phyloP scores from a whole-genome alignment of 2,113 vertebrate genomes.

The Carassius auratus region DNA sequence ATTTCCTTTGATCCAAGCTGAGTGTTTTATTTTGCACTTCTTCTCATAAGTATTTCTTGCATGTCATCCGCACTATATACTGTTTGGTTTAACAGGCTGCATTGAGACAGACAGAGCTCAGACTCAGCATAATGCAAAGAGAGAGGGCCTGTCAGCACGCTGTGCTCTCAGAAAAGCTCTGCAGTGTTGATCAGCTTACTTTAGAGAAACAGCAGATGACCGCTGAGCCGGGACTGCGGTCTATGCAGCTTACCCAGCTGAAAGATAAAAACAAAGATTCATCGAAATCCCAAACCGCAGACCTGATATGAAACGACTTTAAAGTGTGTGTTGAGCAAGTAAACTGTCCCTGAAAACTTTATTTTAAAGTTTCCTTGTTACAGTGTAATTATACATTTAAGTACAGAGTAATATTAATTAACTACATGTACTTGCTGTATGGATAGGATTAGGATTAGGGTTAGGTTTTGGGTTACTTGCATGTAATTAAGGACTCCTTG shows the following conservation, averaged over 20 bases:
- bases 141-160: conserved; percentile 74
- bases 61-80: background rate
- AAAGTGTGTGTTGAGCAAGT: background rate
- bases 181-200: conserved; percentile 67
- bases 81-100: conserved; percentile 66
- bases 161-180: conserved; percentile 68
- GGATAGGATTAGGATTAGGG: no score
- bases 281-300: background rate
- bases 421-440: no score
- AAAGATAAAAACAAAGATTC: conserved; percentile 72
- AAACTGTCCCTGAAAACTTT: background rate
- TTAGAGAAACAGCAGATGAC: conserved; percentile 77
- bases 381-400: no score
- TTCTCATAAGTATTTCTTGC: background rate
- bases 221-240: conserved; percentile 70
- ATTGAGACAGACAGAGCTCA: conserved; percentile 70
- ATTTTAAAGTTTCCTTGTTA: no score
- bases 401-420: no score
- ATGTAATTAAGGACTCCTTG: no score
- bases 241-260: conserved; percentile 68
- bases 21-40: background rate
- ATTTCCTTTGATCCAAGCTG: conserved; percentile 3
- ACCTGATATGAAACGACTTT: background rate
- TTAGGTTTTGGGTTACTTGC: no score
- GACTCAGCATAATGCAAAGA: conserved; percentile 71